Evolutionary conservation across 2,888 invertebrate species (phyloP).

Genomic region (Rhimphoctona megacephalus): DNA sequence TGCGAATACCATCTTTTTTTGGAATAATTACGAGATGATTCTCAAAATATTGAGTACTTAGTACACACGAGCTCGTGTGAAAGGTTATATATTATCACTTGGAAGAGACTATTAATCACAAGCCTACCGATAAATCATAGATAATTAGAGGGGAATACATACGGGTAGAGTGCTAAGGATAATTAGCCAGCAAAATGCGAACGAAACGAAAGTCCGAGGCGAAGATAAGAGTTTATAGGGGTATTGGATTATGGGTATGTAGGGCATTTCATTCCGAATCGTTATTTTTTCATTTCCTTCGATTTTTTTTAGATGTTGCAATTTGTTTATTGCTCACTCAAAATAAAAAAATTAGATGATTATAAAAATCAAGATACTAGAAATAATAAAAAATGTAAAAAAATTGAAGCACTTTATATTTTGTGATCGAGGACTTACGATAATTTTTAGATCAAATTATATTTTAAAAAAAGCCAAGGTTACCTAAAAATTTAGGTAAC

Average conservation of each 20-base stretch:
- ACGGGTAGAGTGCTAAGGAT: conserved; percentile 38
- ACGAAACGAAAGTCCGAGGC: conserved; percentile 23
- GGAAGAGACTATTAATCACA: conserved; percentile 52
- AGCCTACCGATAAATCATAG: conserved; percentile 57
- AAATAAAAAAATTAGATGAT: too few relatives aligned
- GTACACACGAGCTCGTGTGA: conserved; percentile 8
- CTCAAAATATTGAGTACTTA: neutral
- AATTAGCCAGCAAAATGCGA: conserved; percentile 46
- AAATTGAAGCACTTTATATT: too few relatives aligned
- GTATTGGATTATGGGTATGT: conserved; percentile 1
- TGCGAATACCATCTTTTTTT: neutral
- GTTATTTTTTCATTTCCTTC: neutral
- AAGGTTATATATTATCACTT: conserved; percentile 56
- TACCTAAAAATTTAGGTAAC: neutral
- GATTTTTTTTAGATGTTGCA: neutral
- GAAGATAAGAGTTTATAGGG: conserved; percentile 53
- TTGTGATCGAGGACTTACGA: neutral
- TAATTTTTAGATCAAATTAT: neutral
- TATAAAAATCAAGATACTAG: neutral
- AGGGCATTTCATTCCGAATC: neutral
- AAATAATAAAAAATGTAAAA: neutral
- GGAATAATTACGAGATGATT: neutral
- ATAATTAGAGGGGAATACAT: conserved; percentile 54
- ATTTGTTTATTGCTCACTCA: neutral
- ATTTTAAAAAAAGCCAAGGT: neutral